Base-by-base conservation (phyloP, 1,140 invertebrate species). In the Oncopodura yosiiana region DNA sequence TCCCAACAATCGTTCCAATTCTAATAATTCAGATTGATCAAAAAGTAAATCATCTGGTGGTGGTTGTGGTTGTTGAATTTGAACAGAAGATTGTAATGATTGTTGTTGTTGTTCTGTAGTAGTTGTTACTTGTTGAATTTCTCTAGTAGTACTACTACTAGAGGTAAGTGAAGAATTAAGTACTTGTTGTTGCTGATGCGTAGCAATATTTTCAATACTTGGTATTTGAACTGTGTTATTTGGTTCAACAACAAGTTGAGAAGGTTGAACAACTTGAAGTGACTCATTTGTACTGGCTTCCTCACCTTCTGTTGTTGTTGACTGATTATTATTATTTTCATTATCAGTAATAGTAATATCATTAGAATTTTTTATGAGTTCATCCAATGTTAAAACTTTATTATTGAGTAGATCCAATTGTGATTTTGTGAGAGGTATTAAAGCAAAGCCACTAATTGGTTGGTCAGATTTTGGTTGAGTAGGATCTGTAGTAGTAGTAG, bases 1-100 rank as follows among this genome's bases (percentile, higher is more conserved):
- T 6, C 60, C 60, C 24, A 61, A 32, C 12, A 61, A 41, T 12
- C 56, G 37, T 49, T 61, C 60, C 30, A 61, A 26, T 49, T 61
- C 60, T 9, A 45, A 24, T n/a, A 61, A 49, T 29, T 61, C 60
- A 21, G 32, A 32, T 14, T 58, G 55, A n/a, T 57, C 55, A 38
- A 61, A 53, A 2, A n/a, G 14, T 6, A 8, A 6, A 34, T 34
- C 30, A 34, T 8, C 30, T 8, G 30, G 30, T 8, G 14, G 6
- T 8, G 14, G 30, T 8, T 6, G 30, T 14, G n/a, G 34, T 18
- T 16, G 18, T 26, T 5, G 46, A 37, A 14, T 19, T 26, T 0
- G 46, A 37, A 24, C 23, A 21, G 23, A 37, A 16, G 3, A 34
- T 34, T 34, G 21, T 26, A 5, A 34, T 27, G 38, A 24, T 49